Percentiles rank a stretch among this genome's conserved stretches.
Evolutionary conservation across 2,113 vertebrate genomes (phyloP).

Genomic region (Triplophysa dalaica): DNA sequence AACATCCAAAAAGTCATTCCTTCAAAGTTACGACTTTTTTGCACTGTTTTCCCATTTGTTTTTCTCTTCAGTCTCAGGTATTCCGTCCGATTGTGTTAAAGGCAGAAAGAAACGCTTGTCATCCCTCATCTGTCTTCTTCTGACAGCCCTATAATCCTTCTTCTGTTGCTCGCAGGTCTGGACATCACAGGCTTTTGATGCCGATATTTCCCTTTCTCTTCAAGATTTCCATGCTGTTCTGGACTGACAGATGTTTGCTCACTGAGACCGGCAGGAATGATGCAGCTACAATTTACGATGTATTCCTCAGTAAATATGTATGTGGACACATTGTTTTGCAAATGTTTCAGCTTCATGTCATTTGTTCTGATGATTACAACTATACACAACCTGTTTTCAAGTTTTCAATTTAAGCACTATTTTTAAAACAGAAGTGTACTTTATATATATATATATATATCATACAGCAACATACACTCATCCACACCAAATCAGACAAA

Average conservation of each 20-base stretch:
- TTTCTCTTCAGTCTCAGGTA: not conserved
- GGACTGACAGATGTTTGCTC: conserved; percentile 8
- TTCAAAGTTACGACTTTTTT: not conserved
- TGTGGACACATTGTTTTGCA: not conserved
- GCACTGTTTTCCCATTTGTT: not conserved
- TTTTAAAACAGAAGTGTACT: too few species aligned
- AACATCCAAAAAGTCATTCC: not conserved
- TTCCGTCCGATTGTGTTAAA: conserved; percentile 12
- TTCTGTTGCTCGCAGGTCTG: conserved; percentile 10
- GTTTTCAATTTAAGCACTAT: too few species aligned
- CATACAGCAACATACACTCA: not conserved
- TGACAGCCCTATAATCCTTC: conserved; percentile 36
- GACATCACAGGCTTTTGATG: conserved; percentile 15
- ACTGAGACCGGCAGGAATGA: not conserved
- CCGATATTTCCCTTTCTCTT: not conserved
- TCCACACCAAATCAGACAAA: conserved; percentile 20
- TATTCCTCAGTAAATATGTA: not conserved
- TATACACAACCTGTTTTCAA: too few species aligned
- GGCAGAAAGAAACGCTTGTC: conserved; percentile 9
- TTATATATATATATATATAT: too few species aligned
- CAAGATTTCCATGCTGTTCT: conserved; percentile 4
- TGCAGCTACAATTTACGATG: not conserved
- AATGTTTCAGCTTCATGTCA: not conserved
- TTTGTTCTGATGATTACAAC: too few species aligned
- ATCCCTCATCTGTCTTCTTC: conserved; percentile 8